Conservation (phyloP, 1,140 invertebrate species). For the Drosophila sulfurigaster region DNA sequence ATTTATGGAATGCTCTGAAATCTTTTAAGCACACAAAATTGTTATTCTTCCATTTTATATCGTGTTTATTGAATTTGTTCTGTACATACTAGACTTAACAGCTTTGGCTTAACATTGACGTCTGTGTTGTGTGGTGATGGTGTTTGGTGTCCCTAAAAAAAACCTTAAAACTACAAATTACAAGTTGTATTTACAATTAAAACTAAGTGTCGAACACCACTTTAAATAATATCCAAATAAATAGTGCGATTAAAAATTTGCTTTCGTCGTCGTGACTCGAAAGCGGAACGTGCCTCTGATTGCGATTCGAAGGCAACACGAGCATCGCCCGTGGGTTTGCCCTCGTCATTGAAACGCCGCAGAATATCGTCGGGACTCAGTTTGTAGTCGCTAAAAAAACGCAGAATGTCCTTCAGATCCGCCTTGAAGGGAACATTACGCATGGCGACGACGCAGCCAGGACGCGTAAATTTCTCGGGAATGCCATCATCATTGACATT, state of each 20-base stretch:
- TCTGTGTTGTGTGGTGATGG: too few species aligned
- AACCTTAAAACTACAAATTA: neutral
- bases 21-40: too few species aligned
- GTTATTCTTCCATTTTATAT: slow-evolving; percentile 5
- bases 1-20: too few species aligned
- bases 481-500: slow-evolving; percentile 42
- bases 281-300: slow-evolving; percentile 90
- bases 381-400: slow-evolving; percentile 93
- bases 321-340: slow-evolving; percentile 95
- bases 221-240: slow-evolving; percentile 75
- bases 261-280: slow-evolving; percentile 85
- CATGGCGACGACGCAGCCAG: slow-evolving; percentile 92
- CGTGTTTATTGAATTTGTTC: slow-evolving; percentile 32
- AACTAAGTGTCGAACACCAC: neutral
- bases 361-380: slow-evolving; percentile 92
- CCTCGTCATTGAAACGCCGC: slow-evolving; percentile 92
- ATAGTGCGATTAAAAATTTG: slow-evolving; percentile 80
- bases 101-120: neutral
- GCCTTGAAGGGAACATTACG: slow-evolving; percentile 95
- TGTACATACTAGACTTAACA: neutral
- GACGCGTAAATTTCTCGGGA: slow-evolving; percentile 89
- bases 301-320: slow-evolving; percentile 92
- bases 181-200: slow-evolving; percentile 32
- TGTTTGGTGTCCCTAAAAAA: neutral
- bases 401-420: slow-evolving; percentile 93